Evolutionary conservation across 1,140 invertebrate species (phyloP).

Genomic region (Drosophila subpulchrella): DNA sequence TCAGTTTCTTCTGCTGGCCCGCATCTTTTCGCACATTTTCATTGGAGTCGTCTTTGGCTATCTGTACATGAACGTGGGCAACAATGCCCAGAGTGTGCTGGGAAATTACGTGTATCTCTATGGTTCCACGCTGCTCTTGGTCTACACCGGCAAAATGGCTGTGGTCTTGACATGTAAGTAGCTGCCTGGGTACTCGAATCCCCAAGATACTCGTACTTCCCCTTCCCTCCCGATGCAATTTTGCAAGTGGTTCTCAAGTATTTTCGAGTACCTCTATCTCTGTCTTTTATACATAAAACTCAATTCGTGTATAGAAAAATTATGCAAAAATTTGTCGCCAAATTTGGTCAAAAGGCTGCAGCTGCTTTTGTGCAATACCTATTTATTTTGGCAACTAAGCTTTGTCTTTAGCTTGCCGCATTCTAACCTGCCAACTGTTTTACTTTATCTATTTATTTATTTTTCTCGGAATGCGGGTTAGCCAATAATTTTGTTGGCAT

Average conservation of each 20-base stretch:
- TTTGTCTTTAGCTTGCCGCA: slow-evolving; percentile 29
- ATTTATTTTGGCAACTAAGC: slow-evolving; percentile 37
- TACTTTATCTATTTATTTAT: slow-evolving; percentile 6
- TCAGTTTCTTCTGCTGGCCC: slow-evolving; percentile 89
- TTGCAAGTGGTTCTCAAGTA: slow-evolving; percentile 29
- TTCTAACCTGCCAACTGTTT: slow-evolving; percentile 39
- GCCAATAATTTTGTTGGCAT: slow-evolving; percentile 32
- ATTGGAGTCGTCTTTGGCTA: slow-evolving; percentile 96
- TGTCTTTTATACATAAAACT: slow-evolving; percentile 8
- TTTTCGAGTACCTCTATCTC: slow-evolving; percentile 3
- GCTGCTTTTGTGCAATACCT: slow-evolving; percentile 35
- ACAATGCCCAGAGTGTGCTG: slow-evolving; percentile 92
- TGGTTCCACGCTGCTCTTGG: slow-evolving; percentile 94
- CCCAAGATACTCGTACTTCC: slow-evolving; percentile 9
- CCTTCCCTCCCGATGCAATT: not conserved
- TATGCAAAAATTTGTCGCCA: slow-evolving; percentile 46
- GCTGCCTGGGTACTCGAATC: slow-evolving; percentile 14
- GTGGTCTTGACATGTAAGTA: slow-evolving; percentile 97
- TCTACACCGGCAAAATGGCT: slow-evolving; percentile 98
- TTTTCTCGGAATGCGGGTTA: slow-evolving; percentile 16
- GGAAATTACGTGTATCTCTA: slow-evolving; percentile 97
- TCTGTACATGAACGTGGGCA: slow-evolving; percentile 94
- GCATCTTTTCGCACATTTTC: slow-evolving; percentile 91
- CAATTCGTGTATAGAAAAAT: slow-evolving; percentile 6
- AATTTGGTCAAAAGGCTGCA: slow-evolving; percentile 35